Evolutionary conservation across 2,797 vertebrate genomes (phyloP), one percentile per base, ranked within the genome.

Genomic region (Aphelocoma californica): DNA sequence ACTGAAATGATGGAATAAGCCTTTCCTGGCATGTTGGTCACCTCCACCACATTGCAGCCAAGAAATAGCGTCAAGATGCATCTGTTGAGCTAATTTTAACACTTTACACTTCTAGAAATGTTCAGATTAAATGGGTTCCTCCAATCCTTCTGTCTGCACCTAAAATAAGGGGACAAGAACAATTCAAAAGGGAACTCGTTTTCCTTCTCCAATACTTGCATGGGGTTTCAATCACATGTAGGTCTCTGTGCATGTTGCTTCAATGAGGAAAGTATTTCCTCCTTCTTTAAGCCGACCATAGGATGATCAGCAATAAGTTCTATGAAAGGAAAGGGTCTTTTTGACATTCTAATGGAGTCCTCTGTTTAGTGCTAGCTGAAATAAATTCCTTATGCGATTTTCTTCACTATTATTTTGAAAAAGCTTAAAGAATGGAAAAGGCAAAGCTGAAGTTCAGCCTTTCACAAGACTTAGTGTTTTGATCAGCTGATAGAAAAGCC

Each of bases 401-500:
- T 25, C 20, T 65, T 81, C 56, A 25, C 67, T 61, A 5, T 75
- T 61, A 56, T 51, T 91, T 82, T 66, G 53, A 85, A 51, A 0
- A 0, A 84, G 14, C 38, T 65, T 87, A 61, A 81, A 81, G 31
- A 85, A 75, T 1, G 13, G 32, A 34, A 87, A 81, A 82, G 5
- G 38, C 26, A 81, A 94, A 94, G 57, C 48, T 78, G 32, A 73
- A 67, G 57, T 60, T 88, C 61, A 88, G 45, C n/a, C 58, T 92
- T 92, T 64, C 61, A 73, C 31, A 70, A 65, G 84, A 38, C 62
- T 78, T 57, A 14, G 36, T 36, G 14, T 57, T 95, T 47, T 73
- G 66, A 67, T 87, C 87, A 91, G 84, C 81, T 89, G 74, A 74
- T 32, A 42, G 70, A 64, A 89, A 91, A 92, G 51, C 85, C 84